Evolutionary conservation across 2,113 vertebrate genomes (phyloP).

Genomic region (Cardinalis cardinalis): DNA sequence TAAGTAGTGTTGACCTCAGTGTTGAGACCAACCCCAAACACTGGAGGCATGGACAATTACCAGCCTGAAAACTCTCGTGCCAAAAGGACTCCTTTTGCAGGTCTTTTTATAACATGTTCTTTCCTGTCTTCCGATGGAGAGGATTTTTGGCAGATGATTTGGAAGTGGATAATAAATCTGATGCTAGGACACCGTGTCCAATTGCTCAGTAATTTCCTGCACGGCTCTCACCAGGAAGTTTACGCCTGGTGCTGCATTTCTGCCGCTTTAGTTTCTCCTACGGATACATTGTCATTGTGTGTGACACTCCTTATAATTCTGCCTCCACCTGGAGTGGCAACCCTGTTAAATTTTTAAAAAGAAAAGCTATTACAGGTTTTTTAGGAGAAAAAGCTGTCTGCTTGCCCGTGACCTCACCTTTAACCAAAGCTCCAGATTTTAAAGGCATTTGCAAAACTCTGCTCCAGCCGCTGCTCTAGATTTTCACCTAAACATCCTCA

Average conservation of each 20-base stretch:
- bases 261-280: neutral
- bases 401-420: neutral
- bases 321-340: neutral
- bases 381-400: neutral
- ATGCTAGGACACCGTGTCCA: neutral
- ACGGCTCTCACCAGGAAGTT: neutral
- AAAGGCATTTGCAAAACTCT: neutral
- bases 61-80: neutral
- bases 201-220: neutral
- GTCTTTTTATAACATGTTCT: neutral
- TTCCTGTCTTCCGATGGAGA: neutral
- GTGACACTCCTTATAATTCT: neutral
- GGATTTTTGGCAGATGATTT: neutral
- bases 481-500: neutral
- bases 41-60: neutral
- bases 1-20: fast-evolving
- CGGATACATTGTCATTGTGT: neutral
- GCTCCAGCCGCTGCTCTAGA: fast-evolving
- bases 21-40: neutral
- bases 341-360: neutral
- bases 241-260: neutral
- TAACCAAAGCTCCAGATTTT: neutral
- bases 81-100: neutral
- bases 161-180: neutral
- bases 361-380: neutral